Evolutionary conservation across 2,113 vertebrate species (phyloP), one percentile per base, ranked within the genome.

Genomic region (Tachysurus fulvidraco): DNA sequence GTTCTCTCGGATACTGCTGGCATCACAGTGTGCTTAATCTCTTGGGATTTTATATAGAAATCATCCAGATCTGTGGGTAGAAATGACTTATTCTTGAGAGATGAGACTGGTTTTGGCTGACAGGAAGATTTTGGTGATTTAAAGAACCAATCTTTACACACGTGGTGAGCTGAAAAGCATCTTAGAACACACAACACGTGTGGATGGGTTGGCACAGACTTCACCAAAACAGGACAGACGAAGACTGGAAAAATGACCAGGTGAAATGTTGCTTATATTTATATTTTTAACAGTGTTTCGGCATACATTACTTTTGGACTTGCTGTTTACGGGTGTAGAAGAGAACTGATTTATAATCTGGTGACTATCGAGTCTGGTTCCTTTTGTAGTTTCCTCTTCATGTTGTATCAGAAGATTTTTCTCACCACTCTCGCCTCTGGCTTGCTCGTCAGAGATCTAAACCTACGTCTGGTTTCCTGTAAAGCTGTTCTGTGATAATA

Each of bases 391-490:
- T 52, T 1, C 46, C n/a, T 28, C 44, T 25, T 52, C 46, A 78
- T 17, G 50, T 28, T 78, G 71, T 74, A 10, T 78, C 25, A 8
- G n/a, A 23, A 77, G 23, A 14, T 77, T 52, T 54, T 16, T 46
- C 46, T 52, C 46, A 28, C 11, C 30, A 41, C 28, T 41, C 9
- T 23, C 19, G 55, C 19, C 19, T 41, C 54, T 80, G 78, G 78
- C 55, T 41, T 80, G 19, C 55, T 80, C 55, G 13, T 80, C 41
- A 41, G 5, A 5, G 10, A 59, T 21, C 14, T 59, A 23, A 21
- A 57, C 57, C 52, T 57, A 57, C 78, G 21, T 59, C 78, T 80
- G 54, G 54, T 80, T 80, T 59, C 54, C 55, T 59, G 46, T 52
- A 76, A 52, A 76, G 23, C 44, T 76, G n/a, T 17, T 78, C 30